Base-by-base conservation (phyloP, 2,888 invertebrate species). In the Hemaris fuciformis region DNA sequence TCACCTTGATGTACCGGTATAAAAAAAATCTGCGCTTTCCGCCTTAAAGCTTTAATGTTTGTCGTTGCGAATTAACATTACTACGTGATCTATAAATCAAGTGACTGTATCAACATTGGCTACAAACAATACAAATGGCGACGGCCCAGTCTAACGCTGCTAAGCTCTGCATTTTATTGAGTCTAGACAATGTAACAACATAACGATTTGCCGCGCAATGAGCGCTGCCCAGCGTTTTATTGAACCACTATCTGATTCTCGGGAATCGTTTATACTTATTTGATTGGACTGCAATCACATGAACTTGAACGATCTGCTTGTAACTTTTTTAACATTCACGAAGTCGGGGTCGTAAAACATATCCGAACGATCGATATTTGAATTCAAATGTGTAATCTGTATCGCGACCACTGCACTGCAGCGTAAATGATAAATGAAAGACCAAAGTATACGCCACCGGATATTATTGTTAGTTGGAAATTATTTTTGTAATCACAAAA, bases 331-430 rank as follows among this genome's bases (percentile, higher is more conserved):
- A 25, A 27, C 27, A 27, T 18, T 18, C 8, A 31, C 18, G 10
- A 31, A 18, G 27, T 46, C 22, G 1, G 13, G 18, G 3, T 34
- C 18, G 18, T 18, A 3, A 53, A 31, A 53, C 18, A 15, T 27
- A 53, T 27, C 27, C 27, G 1, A 10, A 53, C 53, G 53, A 8
- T 31, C 3, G 4, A 18, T 18, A n/a, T n/a, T n/a, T n/a, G 18
- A 27, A 8, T 23, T n/a, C 13, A 42, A 58, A 42, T 41, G 15
- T 67, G 79, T 76, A 83, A 83, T 84, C 81, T 71, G 72, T 76
- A 76, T 67, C 79, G 79, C 87, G 88, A 87, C 85, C 86, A 87
- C 83, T n/a, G n/a, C 74, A 75, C 76, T 83, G 84, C 83, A 81
- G 38, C 80, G 73, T 75, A 78, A 78, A 81, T 84, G 80, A 83